Percentiles rank a stretch among this genome's conserved stretches.
These are phyloP conservation scores for Neofelis nebulosa DNA, from an alignment of 2,113 vertebrate genomes.

Conservation along the genomic window DNA sequence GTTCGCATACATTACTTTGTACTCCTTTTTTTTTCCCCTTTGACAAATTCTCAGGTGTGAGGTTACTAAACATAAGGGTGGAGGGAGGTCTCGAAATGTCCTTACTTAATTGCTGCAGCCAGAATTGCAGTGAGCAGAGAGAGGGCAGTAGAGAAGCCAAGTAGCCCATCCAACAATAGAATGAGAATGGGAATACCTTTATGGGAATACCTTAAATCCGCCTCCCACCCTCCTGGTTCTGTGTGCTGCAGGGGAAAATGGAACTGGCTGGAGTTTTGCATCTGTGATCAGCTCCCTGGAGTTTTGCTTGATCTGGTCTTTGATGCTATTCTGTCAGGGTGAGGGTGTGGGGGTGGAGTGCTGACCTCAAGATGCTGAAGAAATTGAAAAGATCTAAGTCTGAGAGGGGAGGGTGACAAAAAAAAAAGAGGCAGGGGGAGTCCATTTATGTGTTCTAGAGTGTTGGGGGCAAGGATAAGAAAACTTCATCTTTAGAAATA, in stretches of 20 bases:
- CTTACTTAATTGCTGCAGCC: neutral
- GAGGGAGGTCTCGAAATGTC: neutral
- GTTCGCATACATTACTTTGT: neutral
- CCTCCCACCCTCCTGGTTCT: neutral
- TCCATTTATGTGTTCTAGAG: neutral
- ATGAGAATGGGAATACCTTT: neutral
- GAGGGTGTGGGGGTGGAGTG: neutral
- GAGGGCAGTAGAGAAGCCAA: neutral
- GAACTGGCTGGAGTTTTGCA: neutral
- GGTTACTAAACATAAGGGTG: neutral
- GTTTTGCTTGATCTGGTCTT: neutral
- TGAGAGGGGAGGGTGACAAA: neutral
- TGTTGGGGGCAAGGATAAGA: neutral
- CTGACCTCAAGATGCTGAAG: neutral
- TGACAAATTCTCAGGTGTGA: neutral
- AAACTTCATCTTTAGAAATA: slow-evolving; percentile 14
- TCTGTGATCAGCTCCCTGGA: neutral
- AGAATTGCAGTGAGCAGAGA: neutral
- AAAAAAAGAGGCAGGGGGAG: neutral
- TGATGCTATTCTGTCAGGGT: neutral
- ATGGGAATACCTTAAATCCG: accelerated
- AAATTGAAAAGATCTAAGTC: neutral
- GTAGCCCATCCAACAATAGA: neutral
- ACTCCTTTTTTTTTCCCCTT: neutral
- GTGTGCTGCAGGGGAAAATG: neutral